phyloP scores from a whole-genome alignment of 2,113 vertebrate genomes.

The Panthera leo region DNA sequence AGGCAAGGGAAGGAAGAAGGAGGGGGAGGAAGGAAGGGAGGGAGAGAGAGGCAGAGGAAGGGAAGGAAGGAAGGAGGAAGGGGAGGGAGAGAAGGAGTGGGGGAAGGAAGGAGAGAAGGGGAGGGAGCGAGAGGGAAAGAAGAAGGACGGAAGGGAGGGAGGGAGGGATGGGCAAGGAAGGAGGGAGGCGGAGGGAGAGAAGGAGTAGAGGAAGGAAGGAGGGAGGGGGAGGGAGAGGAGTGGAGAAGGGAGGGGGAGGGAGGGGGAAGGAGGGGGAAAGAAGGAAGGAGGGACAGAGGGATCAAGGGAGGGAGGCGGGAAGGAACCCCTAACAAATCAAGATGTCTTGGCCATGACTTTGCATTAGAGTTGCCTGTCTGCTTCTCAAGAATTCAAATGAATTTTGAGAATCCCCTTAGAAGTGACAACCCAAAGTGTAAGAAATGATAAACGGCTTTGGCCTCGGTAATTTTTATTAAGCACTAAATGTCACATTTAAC shows the following conservation, averaged over 20 bases:
- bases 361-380: constrained; percentile 52
- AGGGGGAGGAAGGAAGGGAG: no score
- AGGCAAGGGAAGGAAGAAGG: neutral
- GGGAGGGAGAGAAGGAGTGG: no score
- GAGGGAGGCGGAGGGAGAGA: neutral
- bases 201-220: no score
- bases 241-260: no score
- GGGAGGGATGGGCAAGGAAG: neutral
- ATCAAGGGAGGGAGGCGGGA: neutral
- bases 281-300: no score
- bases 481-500: constrained; percentile 97
- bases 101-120: no score
- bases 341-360: neutral
- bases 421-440: constrained; percentile 88
- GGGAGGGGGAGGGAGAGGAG: no score
- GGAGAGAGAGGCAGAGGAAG: neutral
- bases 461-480: constrained; percentile 95
- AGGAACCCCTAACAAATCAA: neutral
- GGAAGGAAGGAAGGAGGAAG: no score
- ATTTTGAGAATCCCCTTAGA: constrained; percentile 84
- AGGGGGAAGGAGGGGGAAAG: no score
- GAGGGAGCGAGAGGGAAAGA: no score
- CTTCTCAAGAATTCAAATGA: constrained; percentile 80
- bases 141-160: no score
- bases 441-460: constrained; percentile 95